Conservation (phyloP, 2,797 vertebrate genomes). For the Coluber constrictor region DNA sequence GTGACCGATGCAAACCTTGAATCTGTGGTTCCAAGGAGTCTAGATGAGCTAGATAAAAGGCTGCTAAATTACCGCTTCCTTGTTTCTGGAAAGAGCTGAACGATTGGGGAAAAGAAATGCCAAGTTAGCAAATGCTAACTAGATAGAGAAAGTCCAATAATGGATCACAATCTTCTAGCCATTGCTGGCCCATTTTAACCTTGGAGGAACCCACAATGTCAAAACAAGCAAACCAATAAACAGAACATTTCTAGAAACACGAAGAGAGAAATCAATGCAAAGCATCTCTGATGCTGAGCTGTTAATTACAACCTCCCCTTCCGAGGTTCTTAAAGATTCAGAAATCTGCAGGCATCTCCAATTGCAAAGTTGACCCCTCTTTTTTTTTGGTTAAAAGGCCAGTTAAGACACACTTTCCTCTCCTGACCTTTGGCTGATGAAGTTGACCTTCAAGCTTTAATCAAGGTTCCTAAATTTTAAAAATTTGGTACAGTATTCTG, state of each 20-base stretch:
- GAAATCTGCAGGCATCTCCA: not conserved
- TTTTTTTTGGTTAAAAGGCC: not conserved
- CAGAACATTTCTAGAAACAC: not conserved
- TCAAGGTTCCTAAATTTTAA: not conserved
- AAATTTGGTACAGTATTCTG: no score
- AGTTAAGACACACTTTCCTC: not conserved
- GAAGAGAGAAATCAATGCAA: not conserved
- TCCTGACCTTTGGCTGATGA: not conserved
- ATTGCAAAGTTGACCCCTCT: not conserved
- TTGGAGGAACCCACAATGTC: not conserved
- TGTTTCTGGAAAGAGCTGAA: not conserved
- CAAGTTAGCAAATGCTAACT: not conserved
- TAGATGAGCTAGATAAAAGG: not conserved
- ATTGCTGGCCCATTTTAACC: not conserved
- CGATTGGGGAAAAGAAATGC: slow-evolving; percentile 3
- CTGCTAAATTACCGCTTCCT: slow-evolving; percentile 36
- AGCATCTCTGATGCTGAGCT: not conserved
- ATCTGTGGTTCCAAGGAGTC: slow-evolving; percentile 41
- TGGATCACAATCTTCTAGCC: not conserved
- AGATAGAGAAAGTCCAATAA: not conserved
- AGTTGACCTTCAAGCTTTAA: not conserved
- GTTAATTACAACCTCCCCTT: not conserved
- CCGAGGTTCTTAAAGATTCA: not conserved
- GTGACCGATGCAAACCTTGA: not conserved
- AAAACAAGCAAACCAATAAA: not conserved